Conservation (phyloP, 2,113 vertebrate species). For the Tupaia chinensis region DNA sequence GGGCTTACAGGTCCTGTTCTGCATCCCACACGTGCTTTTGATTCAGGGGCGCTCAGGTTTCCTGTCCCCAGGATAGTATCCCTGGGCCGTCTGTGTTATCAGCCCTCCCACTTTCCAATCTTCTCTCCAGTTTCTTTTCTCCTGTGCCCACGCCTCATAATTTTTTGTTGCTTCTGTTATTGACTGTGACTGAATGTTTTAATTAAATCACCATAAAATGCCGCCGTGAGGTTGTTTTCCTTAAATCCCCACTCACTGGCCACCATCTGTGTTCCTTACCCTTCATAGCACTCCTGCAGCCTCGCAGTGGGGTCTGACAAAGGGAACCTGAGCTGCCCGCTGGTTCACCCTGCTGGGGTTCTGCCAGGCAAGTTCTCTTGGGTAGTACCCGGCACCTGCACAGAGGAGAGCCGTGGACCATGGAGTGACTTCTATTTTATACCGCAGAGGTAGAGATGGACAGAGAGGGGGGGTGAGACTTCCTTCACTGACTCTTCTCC, state of each 20-base stretch:
- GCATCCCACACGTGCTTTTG: neutral
- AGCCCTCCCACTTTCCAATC: neutral
- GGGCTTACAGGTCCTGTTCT: neutral
- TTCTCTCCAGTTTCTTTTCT: neutral
- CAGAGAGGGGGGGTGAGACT: rapidly evolving
- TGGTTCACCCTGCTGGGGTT: neutral
- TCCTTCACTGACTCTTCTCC: neutral
- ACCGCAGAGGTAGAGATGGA: rapidly evolving
- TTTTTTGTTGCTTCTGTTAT: slow-evolving; percentile 23
- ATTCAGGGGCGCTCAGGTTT: rapidly evolving
- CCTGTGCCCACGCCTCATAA: neutral
- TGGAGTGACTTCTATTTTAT: neutral
- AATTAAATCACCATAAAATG: slow-evolving; percentile 46
- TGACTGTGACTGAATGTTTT: slow-evolving; percentile 51
- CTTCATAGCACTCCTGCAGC: neutral
- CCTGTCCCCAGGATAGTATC: neutral
- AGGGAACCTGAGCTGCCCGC: neutral
- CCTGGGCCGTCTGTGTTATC: neutral
- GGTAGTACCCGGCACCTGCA: neutral
- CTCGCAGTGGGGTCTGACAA: neutral
- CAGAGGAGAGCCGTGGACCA: neutral
- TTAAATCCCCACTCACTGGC: neutral
- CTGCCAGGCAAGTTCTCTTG: rapidly evolving
- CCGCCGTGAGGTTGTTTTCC: neutral
- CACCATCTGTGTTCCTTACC: neutral